These are phyloP conservation scores for Pelobates cultripes DNA, from an alignment of 2,797 vertebrate genomes.

Conservation along the genomic window DNA sequence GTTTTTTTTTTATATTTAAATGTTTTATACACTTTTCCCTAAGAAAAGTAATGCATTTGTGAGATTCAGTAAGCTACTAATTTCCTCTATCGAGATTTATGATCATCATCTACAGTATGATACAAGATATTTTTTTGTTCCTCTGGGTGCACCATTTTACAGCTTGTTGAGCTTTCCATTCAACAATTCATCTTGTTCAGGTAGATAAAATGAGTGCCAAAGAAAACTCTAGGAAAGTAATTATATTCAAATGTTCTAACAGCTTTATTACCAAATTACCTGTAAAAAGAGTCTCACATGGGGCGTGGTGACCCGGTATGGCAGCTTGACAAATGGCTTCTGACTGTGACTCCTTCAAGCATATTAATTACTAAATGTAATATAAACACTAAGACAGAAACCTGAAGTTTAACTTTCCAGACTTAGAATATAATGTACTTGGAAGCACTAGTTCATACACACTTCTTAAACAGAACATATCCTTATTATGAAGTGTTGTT, in stretches of 20 bases:
- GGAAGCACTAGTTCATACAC: no score
- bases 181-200: constrained; percentile 49
- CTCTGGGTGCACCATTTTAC: constrained; percentile 37
- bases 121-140: constrained; percentile 22
- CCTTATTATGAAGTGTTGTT: no score
- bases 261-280: constrained; percentile 52
- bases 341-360: constrained; percentile 27
- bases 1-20: no score
- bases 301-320: constrained; percentile 40
- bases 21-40: background rate
- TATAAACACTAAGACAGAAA: constrained; percentile 16
- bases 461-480: no score
- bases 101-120: constrained; percentile 1
- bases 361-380: constrained; percentile 40
- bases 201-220: constrained; percentile 46
- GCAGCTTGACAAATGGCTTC: constrained; percentile 48
- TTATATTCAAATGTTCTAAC: constrained; percentile 51
- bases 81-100: constrained; percentile 14
- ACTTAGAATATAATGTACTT: background rate
- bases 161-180: constrained; percentile 51
- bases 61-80: constrained; percentile 13
- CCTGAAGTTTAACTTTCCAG: background rate
- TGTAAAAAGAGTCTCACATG: constrained; percentile 41
- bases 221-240: constrained; percentile 36
- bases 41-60: background rate